Evolutionary conservation across 92 coral and sea anemone genomes (phyloP), one percentile per base, ranked within the genome.

Genomic region (Zoanthus solanderi): DNA sequence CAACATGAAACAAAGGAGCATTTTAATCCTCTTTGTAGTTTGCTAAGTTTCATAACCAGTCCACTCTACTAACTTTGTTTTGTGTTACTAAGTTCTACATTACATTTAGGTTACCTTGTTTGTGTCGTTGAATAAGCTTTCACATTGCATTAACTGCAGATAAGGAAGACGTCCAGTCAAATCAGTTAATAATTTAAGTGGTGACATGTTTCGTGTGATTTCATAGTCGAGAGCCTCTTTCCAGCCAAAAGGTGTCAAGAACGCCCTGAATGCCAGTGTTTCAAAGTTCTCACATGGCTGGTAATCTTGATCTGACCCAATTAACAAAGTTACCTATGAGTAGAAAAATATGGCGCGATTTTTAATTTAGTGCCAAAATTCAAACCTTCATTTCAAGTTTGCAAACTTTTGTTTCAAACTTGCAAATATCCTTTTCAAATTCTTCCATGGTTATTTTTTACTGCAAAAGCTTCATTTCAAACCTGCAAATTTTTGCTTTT

Each of bases 61-160:
- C 23, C 23, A 23, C 23, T 23, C 23, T 23, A 23, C 23, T 23
- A 23, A 23, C 23, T 23, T 23, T 23, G 23, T 23, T 23, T 23
- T 23, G 23, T 23, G 23, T 23, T 23, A 37, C 2, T 37, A 0
- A 37, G 42, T 37, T 37, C 42, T 2, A 37, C 42, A 37, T 37
- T 37, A 37, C 42, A 37, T 37, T 37, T 23, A 23, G 4, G 42
- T 52, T 31, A 78, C 83, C 83, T 78, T 32, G 45, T 78, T 78
- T 48, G 68, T 78, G 34, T 6, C 67, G 18, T 54, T 78, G 18
- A 78, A 50, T 10, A 78, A 32, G 7, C 83, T 78, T 10, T 78
- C 83, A 78, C 83, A 78, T 46, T 30, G 68, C 83, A 54, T 76
- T 30, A 16, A 13, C 81, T 18, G 66, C 45, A 18, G 12, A 32